Base-by-base conservation (phyloP, 2,797 vertebrate species). In the Dipus sagitta region DNA sequence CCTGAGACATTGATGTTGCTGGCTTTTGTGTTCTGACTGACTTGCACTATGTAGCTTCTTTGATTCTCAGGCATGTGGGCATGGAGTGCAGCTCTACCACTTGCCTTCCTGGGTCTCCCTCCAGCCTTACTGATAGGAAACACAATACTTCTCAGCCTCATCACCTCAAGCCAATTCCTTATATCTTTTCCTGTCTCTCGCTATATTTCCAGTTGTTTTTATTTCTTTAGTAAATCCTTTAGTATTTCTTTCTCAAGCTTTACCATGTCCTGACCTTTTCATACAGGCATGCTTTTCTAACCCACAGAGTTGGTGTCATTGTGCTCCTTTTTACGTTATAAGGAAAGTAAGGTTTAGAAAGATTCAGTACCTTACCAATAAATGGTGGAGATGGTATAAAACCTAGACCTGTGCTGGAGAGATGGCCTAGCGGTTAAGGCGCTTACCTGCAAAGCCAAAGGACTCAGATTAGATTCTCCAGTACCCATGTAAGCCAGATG, bases 291-390 rank as follows among this genome's bases (percentile, higher is more conserved):
- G 34, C 12, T 77, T 91, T 78, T 52, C 23, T 78, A 86, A 78
- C 28, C 32, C 3, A 47, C 32, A 42, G 42, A 82, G 14, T n/a
- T 54, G 42, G 24, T 81, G 54, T 68, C 13, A 38, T 52, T 18
- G 78, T n/a, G 32, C 28, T 94, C 62, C 65, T 81, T 88, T 92
- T 88, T 71, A 93, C 26, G 17, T 71, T 6, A 65, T 0, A 17
- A 92, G 52, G 71, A 94, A 88, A 82, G 30, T 13, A n/a, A 95
- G 54, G 32, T 24, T 94, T 74, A 75, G 38, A 82, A 88, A 71
- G 32, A 58, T 76, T 90, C 67, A 70, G 13, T 42, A 87, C 68
- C 38, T 83, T 23, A 34, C 62, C 20, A 92, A 85, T 72, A 28
- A 88, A 75, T 65, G 42, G 75, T n/a, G 88, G n/a, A 52, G 70